phyloP scores from a whole-genome alignment of 2,113 vertebrate genomes.

The Peromyscus maniculatus region DNA sequence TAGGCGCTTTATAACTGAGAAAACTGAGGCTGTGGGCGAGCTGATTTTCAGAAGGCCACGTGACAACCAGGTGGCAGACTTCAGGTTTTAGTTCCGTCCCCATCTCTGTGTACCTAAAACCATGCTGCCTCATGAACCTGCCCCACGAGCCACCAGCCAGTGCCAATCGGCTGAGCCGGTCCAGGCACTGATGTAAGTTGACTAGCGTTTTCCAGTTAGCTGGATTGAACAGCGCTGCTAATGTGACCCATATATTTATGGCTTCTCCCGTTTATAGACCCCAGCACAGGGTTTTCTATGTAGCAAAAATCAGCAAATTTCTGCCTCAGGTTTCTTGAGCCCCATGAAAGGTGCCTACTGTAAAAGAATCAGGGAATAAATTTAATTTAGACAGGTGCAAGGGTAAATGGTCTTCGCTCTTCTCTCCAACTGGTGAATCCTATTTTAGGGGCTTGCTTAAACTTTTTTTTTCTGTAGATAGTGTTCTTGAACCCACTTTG shows the following conservation, averaged over 20 bases:
- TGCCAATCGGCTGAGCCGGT: not conserved
- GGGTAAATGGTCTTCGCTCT: not conserved
- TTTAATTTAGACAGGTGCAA: not conserved
- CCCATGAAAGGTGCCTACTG: not conserved
- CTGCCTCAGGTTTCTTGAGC: not conserved
- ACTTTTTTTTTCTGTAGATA: not conserved
- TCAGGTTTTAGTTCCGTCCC: not conserved
- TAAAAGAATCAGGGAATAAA: not conserved
- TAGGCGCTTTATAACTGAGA: not conserved
- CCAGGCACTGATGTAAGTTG: not conserved
- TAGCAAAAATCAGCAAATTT: not conserved
- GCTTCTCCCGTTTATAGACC: not conserved
- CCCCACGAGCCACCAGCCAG: not conserved
- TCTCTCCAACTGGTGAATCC: not conserved
- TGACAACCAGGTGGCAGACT: not conserved
- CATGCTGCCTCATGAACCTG: not conserved
- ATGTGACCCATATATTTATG: not conserved
- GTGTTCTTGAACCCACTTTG: slow-evolving; percentile 6
- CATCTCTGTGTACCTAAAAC: not conserved
- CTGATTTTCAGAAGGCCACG: slow-evolving; percentile 4
- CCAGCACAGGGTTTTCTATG: not conserved
- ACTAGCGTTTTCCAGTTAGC: slow-evolving; percentile 1
- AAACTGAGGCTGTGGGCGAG: not conserved
- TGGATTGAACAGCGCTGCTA: not conserved
- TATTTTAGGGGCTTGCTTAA: not conserved